Percentiles rank a stretch among this genome's conserved stretches.
phyloP scores from a whole-genome alignment of 2,113 vertebrate species.

The Euleptes europaea region DNA sequence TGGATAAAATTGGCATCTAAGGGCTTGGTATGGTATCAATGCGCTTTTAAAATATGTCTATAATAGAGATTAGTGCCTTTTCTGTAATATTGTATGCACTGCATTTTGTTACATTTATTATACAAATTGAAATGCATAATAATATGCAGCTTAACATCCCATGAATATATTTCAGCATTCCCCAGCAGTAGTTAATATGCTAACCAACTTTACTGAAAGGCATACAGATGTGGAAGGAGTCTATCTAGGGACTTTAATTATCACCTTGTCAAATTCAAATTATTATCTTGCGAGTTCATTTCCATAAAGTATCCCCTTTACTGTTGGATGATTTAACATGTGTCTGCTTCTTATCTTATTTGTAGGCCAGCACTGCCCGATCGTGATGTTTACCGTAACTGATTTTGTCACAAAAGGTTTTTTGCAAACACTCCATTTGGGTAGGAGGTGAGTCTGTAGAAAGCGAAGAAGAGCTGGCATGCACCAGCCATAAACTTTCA shows the following conservation, averaged over 20 bases:
- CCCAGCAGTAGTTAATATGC: slow-evolving; percentile 77
- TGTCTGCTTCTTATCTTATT: slow-evolving; percentile 75
- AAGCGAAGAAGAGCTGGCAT: slow-evolving; percentile 36
- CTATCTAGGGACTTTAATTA: slow-evolving; percentile 90
- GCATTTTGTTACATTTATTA: slow-evolving; percentile 77
- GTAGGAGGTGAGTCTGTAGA: slow-evolving; percentile 47
- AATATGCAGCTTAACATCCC: slow-evolving; percentile 76
- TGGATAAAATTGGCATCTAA: slow-evolving; percentile 53
- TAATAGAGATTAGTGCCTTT: slow-evolving; percentile 67
- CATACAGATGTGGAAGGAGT: slow-evolving; percentile 78
- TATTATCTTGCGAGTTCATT: slow-evolving; percentile 84
- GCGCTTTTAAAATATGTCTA: slow-evolving; percentile 56
- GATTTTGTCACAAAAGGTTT: slow-evolving; percentile 67
- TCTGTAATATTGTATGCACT: slow-evolving; percentile 69
- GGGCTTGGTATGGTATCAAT: slow-evolving; percentile 22
- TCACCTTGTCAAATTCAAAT: slow-evolving; percentile 91
- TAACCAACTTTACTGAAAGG: slow-evolving; percentile 78
- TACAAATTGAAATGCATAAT: slow-evolving; percentile 81
- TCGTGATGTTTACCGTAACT: slow-evolving; percentile 66
- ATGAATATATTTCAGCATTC: slow-evolving; percentile 77
- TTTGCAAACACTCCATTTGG: slow-evolving; percentile 63
- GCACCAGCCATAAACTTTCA: slow-evolving; percentile 39
- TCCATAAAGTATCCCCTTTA: slow-evolving; percentile 79
- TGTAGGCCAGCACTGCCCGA: slow-evolving; percentile 63
- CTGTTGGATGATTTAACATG: slow-evolving; percentile 76